These are phyloP conservation scores for Euwallacea fornicatus DNA, from an alignment of 1,140 invertebrate species.

Conservation along the genomic window DNA sequence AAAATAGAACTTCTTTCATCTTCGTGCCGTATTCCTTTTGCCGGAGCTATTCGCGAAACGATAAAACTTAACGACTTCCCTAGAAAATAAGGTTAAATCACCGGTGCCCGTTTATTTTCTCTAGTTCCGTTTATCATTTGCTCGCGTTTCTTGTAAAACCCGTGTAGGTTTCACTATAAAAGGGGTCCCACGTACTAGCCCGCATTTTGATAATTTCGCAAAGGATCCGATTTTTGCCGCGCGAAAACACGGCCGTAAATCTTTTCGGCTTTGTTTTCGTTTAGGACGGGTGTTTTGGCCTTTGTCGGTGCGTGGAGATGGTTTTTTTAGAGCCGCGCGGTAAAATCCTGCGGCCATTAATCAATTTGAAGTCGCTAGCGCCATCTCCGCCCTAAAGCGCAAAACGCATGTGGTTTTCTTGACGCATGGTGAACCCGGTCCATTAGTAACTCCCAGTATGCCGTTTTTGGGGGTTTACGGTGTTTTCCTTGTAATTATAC, in stretches of 20 bases:
- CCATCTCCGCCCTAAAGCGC: no score
- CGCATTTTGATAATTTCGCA: neutral
- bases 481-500: neutral
- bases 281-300: neutral
- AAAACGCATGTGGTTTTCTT: no score
- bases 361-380: no score
- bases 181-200: neutral
- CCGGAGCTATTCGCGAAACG: neutral
- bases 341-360: no score
- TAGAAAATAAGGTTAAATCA: slow-evolving; percentile 3
- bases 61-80: slow-evolving; percentile 4
- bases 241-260: neutral
- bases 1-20: slow-evolving; percentile 1
- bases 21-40: neutral
- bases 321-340: no score
- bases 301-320: no score
- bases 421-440: no score
- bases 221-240: neutral
- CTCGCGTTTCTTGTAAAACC: no score
- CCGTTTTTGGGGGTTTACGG: no score
- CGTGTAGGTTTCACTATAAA: slow-evolving; percentile 4
- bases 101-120: neutral
- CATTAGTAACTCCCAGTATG: no score
- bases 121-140: neutral
- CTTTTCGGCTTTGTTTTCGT: neutral